Evolutionary conservation across 1,140 invertebrate genomes (phyloP).

Genomic region (Planococcus citri): DNA sequence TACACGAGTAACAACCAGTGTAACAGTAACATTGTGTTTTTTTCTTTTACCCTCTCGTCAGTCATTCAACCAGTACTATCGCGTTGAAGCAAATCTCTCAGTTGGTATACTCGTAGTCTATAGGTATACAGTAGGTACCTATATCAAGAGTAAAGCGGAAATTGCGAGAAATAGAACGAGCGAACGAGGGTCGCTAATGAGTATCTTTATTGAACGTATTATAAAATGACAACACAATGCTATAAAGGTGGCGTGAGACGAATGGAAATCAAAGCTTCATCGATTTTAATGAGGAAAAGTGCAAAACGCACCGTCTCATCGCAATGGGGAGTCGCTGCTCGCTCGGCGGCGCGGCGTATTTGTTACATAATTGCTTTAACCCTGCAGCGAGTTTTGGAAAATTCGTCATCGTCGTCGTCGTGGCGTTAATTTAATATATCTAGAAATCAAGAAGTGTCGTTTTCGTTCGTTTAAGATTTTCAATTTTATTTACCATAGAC

Average conservation of each 20-base stretch:
- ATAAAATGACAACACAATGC: background rate
- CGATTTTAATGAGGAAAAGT: constrained; percentile 5
- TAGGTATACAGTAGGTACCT: too few relatives aligned
- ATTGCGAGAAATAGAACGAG: too few relatives aligned
- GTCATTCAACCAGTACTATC: too few relatives aligned
- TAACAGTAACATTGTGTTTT: too few relatives aligned
- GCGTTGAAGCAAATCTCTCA: too few relatives aligned
- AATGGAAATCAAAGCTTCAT: background rate
- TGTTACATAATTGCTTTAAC: background rate
- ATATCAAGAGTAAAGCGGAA: too few relatives aligned
- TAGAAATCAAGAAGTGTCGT: constrained; percentile 1
- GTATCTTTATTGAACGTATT: constrained; percentile 3
- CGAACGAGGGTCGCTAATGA: background rate
- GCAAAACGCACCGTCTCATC: background rate
- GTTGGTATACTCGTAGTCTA: too few relatives aligned
- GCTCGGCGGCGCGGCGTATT: too few relatives aligned
- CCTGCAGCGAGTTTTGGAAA: background rate
- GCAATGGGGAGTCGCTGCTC: too few relatives aligned
- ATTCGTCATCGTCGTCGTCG: background rate
- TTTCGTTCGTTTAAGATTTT: background rate
- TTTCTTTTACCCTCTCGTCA: too few relatives aligned
- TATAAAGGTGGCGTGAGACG: background rate
- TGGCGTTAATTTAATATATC: constrained; percentile 3
- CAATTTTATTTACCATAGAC: background rate
- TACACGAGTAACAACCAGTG: too few relatives aligned